These are phyloP conservation scores for Siniperca undulata DNA, from an alignment of 2,797 vertebrate species.

Conservation along the genomic window DNA sequence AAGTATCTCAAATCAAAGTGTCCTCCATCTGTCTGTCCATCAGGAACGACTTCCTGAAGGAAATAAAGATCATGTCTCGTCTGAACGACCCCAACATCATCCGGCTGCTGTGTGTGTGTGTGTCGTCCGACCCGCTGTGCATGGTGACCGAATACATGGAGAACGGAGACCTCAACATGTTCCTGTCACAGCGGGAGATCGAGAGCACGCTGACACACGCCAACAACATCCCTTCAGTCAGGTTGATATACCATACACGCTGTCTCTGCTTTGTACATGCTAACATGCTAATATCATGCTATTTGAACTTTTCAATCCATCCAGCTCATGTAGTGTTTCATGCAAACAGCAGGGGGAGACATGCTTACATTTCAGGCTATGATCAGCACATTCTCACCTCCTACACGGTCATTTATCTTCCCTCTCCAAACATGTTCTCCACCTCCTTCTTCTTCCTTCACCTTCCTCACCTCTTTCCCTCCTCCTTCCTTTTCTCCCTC, in stretches of 20 bases:
- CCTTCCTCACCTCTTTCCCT: neutral
- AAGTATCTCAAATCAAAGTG: neutral
- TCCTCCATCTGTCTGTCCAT: neutral
- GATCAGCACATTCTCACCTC: neutral
- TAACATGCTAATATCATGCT: neutral
- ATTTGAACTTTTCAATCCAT: neutral
- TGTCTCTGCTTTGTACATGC: neutral
- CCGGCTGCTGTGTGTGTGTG: constrained; percentile 89
- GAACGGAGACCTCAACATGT: constrained; percentile 88
- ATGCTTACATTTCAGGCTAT: neutral
- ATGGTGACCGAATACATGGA: constrained; percentile 88
- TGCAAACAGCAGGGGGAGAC: neutral
- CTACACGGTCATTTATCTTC: neutral
- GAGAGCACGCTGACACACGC: constrained; percentile 86
- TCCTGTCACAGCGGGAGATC: constrained; percentile 88
- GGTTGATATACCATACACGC: constrained; percentile 63
- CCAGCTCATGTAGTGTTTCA: neutral
- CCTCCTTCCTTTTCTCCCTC: neutral
- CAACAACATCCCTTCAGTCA: constrained; percentile 87
- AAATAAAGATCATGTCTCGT: constrained; percentile 92
- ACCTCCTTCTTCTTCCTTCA: neutral
- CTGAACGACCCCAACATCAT: constrained; percentile 92
- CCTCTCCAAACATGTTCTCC: neutral
- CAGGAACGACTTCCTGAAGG: constrained; percentile 92
- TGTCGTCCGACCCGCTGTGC: constrained; percentile 88